phyloP scores from a whole-genome alignment of 2,797 vertebrate genomes.

The Amazonetta brasiliensis region DNA sequence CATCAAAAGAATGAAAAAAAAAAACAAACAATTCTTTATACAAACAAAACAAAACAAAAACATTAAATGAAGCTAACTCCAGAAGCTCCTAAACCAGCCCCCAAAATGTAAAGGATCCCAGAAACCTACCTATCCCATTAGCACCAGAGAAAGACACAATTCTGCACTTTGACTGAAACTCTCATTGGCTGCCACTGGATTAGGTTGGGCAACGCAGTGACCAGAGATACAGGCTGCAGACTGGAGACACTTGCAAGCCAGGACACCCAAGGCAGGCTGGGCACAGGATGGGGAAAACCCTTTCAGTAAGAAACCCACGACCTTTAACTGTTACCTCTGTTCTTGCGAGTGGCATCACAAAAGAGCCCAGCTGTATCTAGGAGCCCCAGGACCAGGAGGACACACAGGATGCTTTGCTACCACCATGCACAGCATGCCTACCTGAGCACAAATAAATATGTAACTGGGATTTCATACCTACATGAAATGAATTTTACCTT shows the following conservation, averaged over 20 bases:
- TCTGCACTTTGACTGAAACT: neutral
- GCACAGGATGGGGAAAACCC: neutral
- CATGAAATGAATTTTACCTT: neutral
- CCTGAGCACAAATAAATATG: neutral
- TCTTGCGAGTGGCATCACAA: neutral
- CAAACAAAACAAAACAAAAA: too few species aligned
- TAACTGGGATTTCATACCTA: neutral
- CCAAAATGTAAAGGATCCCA: neutral
- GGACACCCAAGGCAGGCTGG: neutral
- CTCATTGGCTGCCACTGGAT: neutral
- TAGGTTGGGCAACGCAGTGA: neutral
- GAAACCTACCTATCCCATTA: neutral
- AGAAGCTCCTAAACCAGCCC: neutral
- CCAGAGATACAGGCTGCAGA: neutral
- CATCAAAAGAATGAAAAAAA: neutral
- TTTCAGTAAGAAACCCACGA: neutral
- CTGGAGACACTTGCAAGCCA: fast-evolving
- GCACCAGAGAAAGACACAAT: neutral
- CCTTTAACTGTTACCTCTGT: neutral
- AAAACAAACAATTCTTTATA: too few species aligned
- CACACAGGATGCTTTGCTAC: neutral
- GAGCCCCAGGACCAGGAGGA: neutral
- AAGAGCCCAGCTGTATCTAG: neutral
- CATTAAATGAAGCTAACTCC: neutral
- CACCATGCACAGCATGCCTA: neutral